A percentile compares a stretch with the other conserved stretches of the same genome.
Evolutionary conservation across 1,140 invertebrate genomes (phyloP).

Genomic region (Myzus persicae): DNA sequence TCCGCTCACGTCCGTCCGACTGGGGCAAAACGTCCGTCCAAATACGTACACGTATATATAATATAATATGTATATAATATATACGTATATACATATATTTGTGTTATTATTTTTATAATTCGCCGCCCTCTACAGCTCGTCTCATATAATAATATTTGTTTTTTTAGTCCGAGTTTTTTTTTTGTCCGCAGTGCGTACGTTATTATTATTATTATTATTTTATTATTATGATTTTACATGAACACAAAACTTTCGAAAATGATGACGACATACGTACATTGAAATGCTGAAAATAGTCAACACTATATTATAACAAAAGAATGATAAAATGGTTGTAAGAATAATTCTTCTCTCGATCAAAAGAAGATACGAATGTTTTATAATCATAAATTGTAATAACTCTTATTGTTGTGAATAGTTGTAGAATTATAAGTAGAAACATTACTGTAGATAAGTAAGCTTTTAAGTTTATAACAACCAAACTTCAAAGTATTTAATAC

Average conservation of each 20-base stretch:
- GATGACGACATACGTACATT: slow-evolving; percentile 16
- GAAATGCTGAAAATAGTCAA: slow-evolving; percentile 7
- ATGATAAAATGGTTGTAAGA: background rate
- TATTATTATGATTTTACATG: slow-evolving; percentile 38
- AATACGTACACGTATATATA: slow-evolving; percentile 8
- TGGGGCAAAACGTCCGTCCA: slow-evolving; percentile 46
- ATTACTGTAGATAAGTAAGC: background rate
- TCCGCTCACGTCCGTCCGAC: slow-evolving; percentile 50
- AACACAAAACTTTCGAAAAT: slow-evolving; percentile 18
- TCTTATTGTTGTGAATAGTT: background rate
- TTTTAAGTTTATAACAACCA: background rate
- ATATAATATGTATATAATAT: slow-evolving; percentile 14
- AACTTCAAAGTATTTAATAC: background rate
- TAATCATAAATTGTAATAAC: background rate
- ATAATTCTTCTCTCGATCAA: background rate
- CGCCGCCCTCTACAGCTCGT: slow-evolving; percentile 33
- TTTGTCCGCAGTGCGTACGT: slow-evolving; percentile 37
- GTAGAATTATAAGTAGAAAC: background rate
- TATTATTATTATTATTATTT: slow-evolving; percentile 52
- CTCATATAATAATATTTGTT: slow-evolving; percentile 43
- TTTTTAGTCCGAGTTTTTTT: slow-evolving; percentile 11
- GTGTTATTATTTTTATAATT: slow-evolving; percentile 53
- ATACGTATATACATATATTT: slow-evolving; percentile 39
- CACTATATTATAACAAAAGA: background rate
- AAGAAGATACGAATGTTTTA: background rate